Evolutionary conservation across 2,888 invertebrate species (phyloP).

Genomic region (Hypsopygia costalis): DNA sequence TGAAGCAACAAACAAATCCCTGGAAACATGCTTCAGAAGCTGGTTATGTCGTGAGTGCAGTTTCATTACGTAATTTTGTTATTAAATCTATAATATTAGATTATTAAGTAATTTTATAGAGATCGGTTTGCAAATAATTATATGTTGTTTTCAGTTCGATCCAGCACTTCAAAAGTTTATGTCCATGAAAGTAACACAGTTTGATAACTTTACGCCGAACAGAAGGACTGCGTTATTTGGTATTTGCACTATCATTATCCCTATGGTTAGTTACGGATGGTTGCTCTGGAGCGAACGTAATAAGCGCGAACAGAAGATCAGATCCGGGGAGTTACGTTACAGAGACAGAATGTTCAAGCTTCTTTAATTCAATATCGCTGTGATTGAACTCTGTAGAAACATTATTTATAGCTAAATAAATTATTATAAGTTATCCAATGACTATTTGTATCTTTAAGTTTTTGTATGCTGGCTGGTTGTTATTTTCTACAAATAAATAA

Average conservation of each 20-base stretch:
- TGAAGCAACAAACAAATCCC: slow-evolving; percentile 86
- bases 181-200: slow-evolving; percentile 84
- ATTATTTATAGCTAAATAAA: slow-evolving; percentile 10
- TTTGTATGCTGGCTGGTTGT: not conserved
- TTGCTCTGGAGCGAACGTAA: slow-evolving; percentile 75
- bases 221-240: slow-evolving; percentile 76
- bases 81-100: slow-evolving; percentile 13
- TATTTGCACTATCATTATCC: slow-evolving; percentile 72
- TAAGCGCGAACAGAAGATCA: slow-evolving; percentile 76
- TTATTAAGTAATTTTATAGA: not conserved
- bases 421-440: not conserved
- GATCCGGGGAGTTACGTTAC: slow-evolving; percentile 88
- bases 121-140: slow-evolving; percentile 2
- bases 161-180: slow-evolving; percentile 86
- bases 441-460: not conserved
- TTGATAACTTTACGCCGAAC: slow-evolving; percentile 85
- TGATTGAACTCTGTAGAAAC: slow-evolving; percentile 13
- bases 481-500: no score
- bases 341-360: slow-evolving; percentile 87
- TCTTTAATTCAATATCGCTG: slow-evolving; percentile 59
- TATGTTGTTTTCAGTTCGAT: slow-evolving; percentile 85
- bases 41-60: slow-evolving; percentile 85
- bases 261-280: slow-evolving; percentile 78
- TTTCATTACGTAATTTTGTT: slow-evolving; percentile 62
- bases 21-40: slow-evolving; percentile 84